Conservation (phyloP, 1,140 invertebrate genomes). For the Achatina immaculata region DNA sequence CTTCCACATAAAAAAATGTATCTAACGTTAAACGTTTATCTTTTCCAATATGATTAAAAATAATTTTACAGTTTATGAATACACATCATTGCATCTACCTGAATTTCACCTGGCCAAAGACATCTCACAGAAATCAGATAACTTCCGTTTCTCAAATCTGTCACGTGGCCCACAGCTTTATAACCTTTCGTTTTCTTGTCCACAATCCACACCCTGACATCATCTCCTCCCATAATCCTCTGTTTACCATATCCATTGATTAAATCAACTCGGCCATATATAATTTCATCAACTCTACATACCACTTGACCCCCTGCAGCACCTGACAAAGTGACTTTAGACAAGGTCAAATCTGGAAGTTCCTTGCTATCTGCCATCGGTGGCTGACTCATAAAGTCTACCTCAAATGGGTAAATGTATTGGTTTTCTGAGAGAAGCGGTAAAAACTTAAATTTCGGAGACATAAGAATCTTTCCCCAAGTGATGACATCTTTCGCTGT, state of each 20-base stretch:
- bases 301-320: background rate
- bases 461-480: too few relatives aligned
- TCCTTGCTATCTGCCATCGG: constrained; percentile 1
- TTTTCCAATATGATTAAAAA: too few relatives aligned
- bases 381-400: background rate
- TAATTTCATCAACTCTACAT: background rate
- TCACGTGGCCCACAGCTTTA: constrained; percentile 2
- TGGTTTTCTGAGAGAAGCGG: background rate
- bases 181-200: background rate
- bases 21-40: too few relatives aligned
- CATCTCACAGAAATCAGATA: constrained; percentile 22
- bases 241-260: constrained; percentile 7
- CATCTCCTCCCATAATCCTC: constrained; percentile 15
- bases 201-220: constrained; percentile 16
- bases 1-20: too few relatives aligned
- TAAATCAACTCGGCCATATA: constrained; percentile 5
- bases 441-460: background rate
- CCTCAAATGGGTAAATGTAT: constrained; percentile 19
- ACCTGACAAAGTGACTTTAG: background rate
- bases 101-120: background rate
- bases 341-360: background rate
- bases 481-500: background rate
- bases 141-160: constrained; percentile 24
- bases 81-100: too few relatives aligned
- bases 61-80: too few relatives aligned